Evolutionary conservation across 2,113 vertebrate genomes (phyloP).

Genomic region (Helogale parvula): DNA sequence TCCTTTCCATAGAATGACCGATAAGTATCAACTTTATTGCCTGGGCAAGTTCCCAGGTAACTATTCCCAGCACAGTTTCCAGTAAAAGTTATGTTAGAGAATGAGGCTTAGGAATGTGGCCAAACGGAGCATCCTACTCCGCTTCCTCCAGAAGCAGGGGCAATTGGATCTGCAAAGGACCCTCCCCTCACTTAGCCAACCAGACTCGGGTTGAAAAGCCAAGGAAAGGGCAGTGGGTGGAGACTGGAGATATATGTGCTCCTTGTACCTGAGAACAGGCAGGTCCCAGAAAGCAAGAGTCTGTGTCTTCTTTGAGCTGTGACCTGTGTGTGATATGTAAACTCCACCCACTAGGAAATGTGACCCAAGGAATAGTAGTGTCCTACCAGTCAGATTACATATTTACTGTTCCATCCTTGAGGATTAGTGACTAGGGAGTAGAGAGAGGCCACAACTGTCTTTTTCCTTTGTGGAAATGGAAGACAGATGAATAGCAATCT

Average conservation of each 20-base stretch:
- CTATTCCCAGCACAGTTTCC: neutral
- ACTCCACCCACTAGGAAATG: neutral
- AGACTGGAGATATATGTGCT: neutral
- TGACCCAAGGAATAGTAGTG: neutral
- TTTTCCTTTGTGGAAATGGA: neutral
- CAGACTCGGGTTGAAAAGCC: neutral
- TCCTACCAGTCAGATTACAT: neutral
- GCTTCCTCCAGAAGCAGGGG: neutral
- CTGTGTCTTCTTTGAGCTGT: neutral
- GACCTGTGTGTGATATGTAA: neutral
- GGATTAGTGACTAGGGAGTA: neutral
- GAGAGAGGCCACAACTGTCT: neutral
- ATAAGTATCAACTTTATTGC: neutral
- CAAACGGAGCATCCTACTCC: neutral
- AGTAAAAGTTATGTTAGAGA: neutral
- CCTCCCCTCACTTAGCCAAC: neutral
- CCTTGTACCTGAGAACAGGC: neutral
- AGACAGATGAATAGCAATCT: neutral
- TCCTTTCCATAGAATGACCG: neutral
- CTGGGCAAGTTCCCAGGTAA: neutral
- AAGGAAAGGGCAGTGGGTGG: neutral
- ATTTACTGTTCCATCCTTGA: neutral
- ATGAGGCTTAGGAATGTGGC: neutral
- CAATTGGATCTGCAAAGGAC: neutral
- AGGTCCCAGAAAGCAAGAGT: neutral